Evolutionary conservation across 2,113 vertebrate genomes (phyloP), one percentile per base, ranked within the genome.

Genomic region (Gambusia affinis): DNA sequence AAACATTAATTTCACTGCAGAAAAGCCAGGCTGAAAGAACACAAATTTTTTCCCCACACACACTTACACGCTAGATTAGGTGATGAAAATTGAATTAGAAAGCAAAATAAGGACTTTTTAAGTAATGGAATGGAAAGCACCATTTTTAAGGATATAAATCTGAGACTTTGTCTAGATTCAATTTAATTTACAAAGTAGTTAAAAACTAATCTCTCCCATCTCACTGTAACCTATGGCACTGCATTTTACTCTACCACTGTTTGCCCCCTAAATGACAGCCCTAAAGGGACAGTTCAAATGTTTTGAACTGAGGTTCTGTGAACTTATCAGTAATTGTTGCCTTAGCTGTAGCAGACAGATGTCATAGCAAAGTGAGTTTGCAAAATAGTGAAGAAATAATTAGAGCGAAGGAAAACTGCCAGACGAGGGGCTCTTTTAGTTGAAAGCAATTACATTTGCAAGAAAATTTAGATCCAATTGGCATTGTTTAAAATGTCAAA

Each of bases 91-190:
- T 28, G 70, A 67, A 87, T 27, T 67, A 39, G 73, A 80, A 85
- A 82, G 33, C 17, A 76, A 85, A 81, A 70, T 73, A 84, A 89
- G 76, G 85, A 81, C 4, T 72, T 67, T 72, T 81, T 0, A 74
- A 70, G 81, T 79, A 87, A 75, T 83, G 90, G 90, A 92, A 91
- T 89, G 86, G 81, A 90, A 88, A 92, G 92, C 91, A 92, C 88
- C 91, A 75, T 88, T 85, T 62, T 64, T 82, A 80, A 75, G 54
- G 39, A 68, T 63, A 35, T 70, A 68, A 91, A 87, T 86, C 88
- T 79, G 39, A 75, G 75, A 83, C 69, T n/a, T 61, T 10, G 82
- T 87, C 78, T 24, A 44, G 83, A 84, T 77, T 83, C 73, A 84
- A 60, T 77, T 22, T 67, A 83, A 60, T 79, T 85, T 86, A 88